Evolutionary conservation across 2,888 invertebrate species (phyloP).

Genomic region (Kuschelorhynchus macadamiae): DNA sequence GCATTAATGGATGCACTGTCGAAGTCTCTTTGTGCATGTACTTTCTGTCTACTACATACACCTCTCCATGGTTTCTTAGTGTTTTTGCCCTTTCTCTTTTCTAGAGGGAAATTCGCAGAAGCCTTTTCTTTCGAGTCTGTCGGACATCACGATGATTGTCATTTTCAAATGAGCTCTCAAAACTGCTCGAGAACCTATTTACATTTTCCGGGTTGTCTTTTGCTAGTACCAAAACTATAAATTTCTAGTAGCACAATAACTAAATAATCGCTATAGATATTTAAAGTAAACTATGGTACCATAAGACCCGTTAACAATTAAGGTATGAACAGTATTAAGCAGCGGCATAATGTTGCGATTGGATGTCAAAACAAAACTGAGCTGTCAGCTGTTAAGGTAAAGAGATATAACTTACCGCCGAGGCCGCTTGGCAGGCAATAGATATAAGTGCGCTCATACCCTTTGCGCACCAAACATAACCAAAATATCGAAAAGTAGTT

Average conservation of each 20-base stretch:
- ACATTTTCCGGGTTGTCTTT: neutral
- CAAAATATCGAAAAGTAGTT: neutral
- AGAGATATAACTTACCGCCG: too few species aligned
- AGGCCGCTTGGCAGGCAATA: neutral
- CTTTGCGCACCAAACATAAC: neutral
- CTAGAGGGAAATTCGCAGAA: constrained; percentile 3
- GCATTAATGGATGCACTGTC: constrained; percentile 10
- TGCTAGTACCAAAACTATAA: too few species aligned
- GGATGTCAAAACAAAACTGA: constrained; percentile 1
- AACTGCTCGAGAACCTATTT: neutral
- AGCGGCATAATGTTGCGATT: neutral
- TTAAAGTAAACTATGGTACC: too few species aligned
- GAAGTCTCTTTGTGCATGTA: constrained; percentile 20
- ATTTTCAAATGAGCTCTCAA: too few species aligned
- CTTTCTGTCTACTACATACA: constrained; percentile 15
- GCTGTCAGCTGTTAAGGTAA: neutral
- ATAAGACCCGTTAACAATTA: neutral
- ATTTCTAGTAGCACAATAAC: too few species aligned
- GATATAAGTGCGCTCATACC: neutral
- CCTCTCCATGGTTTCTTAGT: constrained; percentile 15
- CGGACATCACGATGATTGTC: neutral
- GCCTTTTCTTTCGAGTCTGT: constrained; percentile 12
- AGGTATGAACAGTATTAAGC: neutral
- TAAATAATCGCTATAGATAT: too few species aligned
- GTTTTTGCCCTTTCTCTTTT: constrained; percentile 16